Conservation (phyloP, 2,113 vertebrate species). For the Nerophis ophidion region DNA sequence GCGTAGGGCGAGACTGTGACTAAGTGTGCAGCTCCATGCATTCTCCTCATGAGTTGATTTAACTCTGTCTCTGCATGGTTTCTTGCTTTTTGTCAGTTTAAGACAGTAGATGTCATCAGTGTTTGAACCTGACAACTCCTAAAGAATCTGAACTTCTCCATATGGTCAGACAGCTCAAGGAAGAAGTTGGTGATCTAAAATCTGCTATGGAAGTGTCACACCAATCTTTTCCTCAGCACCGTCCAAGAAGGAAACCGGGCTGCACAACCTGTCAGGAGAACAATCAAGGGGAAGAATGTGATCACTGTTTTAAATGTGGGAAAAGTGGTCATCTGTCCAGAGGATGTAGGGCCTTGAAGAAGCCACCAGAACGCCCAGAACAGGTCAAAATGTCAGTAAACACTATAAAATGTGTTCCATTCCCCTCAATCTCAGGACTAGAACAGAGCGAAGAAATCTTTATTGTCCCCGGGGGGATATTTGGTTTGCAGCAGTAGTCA, state of each 20-base stretch:
- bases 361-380: background rate
- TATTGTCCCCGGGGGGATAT: too few species aligned
- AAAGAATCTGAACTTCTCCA: conserved; percentile 25
- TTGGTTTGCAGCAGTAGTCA: too few species aligned
- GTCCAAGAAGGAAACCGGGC: background rate
- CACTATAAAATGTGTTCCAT: background rate
- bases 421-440: background rate
- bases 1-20: too few species aligned
- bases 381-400: background rate
- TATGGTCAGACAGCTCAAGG: conserved; percentile 6
- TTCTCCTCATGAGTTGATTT: too few species aligned
- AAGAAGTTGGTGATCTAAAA: conserved; percentile 19
- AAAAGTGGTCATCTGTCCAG: conserved; percentile 24
- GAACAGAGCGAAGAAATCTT: background rate
- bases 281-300: conserved; percentile 8
- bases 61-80: too few species aligned
- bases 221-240: background rate
- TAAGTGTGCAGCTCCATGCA: too few species aligned
- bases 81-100: too few species aligned
- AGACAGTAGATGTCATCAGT: too few species aligned
- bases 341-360: conserved; percentile 7
- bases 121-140: too few species aligned
- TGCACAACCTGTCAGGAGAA: conserved; percentile 25
- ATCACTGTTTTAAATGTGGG: conserved; percentile 43
- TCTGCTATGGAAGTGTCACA: background rate